Evolutionary conservation across 1,140 invertebrate species (phyloP).

Genomic region (Venturia canescens): DNA sequence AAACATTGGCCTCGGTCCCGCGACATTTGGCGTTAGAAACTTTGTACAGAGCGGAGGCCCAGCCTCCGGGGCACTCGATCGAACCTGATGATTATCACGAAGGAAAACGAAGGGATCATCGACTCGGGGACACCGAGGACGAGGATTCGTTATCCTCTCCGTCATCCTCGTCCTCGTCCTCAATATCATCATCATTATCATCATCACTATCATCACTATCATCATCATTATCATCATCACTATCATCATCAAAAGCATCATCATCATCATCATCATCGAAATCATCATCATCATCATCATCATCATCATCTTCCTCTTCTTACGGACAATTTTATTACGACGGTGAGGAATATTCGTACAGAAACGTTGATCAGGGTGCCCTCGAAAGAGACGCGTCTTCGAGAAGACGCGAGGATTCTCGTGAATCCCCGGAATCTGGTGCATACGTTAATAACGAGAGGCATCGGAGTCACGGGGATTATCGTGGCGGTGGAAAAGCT

Average conservation of each 20-base stretch:
- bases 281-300: constrained; percentile 26
- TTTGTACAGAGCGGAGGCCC: constrained; percentile 81
- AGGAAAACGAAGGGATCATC: constrained; percentile 31
- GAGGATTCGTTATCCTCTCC: constrained; percentile 49
- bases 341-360: constrained; percentile 70
- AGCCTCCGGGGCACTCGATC: constrained; percentile 57
- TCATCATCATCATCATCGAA: constrained; percentile 25
- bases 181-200: constrained; percentile 25
- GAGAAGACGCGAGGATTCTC: constrained; percentile 49
- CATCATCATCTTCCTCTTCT: constrained; percentile 32
- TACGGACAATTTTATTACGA: constrained; percentile 65
- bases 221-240: constrained; percentile 23
- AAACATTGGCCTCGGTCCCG: constrained; percentile 79
- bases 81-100: constrained; percentile 44
- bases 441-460: constrained; percentile 1
- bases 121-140: constrained; percentile 50
- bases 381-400: constrained; percentile 41
- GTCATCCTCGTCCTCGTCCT: constrained; percentile 28
- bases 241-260: constrained; percentile 1
- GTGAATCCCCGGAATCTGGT: constrained; percentile 45
- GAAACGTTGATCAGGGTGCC: constrained; percentile 63
- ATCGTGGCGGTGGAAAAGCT: constrained; percentile 44
- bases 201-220: constrained; percentile 3
- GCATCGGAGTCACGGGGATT: constrained; percentile 29
- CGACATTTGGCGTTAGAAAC: constrained; percentile 84